phyloP scores from a whole-genome alignment of 2,888 invertebrate species.

The Dilophus febrilis region DNA sequence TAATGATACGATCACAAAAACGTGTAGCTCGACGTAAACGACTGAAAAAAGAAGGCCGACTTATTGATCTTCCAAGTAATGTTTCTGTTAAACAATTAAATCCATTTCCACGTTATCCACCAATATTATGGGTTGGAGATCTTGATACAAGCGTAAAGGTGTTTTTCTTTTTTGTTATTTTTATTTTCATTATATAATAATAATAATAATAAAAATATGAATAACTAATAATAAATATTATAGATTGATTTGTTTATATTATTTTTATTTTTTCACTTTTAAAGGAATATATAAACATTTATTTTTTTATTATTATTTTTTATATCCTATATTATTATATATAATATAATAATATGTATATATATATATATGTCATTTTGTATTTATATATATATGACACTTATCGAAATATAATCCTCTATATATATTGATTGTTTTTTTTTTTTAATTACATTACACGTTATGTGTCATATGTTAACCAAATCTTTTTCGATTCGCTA shows the following conservation, averaged over 20 bases:
- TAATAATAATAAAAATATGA: too few species aligned
- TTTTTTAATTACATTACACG: too few species aligned
- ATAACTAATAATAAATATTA: too few species aligned
- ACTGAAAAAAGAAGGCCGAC: constrained; percentile 52
- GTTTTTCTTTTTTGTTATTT: constrained; percentile 18
- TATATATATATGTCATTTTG: too few species aligned
- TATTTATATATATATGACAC: too few species aligned
- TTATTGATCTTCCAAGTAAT: constrained; percentile 69
- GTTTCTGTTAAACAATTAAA: constrained; percentile 73
- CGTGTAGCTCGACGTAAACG: constrained; percentile 67
- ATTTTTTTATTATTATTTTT: background rate
- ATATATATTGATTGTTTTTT: too few species aligned
- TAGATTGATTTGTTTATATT: constrained; percentile 7
- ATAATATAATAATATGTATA: too few species aligned
- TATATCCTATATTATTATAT: too few species aligned
- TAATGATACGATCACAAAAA: constrained; percentile 81
- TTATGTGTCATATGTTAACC: too few species aligned
- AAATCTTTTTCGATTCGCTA: too few species aligned
- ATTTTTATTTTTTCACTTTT: background rate
- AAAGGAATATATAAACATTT: background rate
- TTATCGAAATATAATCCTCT: too few species aligned
- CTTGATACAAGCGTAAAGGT: constrained; percentile 12
- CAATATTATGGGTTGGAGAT: constrained; percentile 47
- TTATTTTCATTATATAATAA: constrained; percentile 1
- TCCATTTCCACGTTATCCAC: constrained; percentile 76